Evolutionary conservation across 1,140 invertebrate genomes (phyloP), one percentile per base, ranked within the genome.

Genomic region (Eupristina koningsbergeri): DNA sequence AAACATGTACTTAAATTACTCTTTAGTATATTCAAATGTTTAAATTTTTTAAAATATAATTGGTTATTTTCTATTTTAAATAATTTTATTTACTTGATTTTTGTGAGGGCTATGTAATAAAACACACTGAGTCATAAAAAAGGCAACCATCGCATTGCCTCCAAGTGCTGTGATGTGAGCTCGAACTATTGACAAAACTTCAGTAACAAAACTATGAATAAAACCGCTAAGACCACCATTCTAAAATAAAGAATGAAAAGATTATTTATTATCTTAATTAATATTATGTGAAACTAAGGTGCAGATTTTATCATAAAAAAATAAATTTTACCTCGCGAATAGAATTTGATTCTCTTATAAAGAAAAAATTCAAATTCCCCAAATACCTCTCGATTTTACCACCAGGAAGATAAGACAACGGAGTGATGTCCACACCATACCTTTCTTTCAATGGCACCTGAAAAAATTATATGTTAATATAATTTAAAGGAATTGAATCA

Each of bases 361-460:
- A 98, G 92, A 98, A 98, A 89, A 99, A 98, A 89, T 98, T 98
- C 76, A 99, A 93, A 91, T 98, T 98, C 80, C 98, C 98, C 81
- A 99, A 92, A 89, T 98, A 98, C 84, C 95, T 94, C 80, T 97
- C 95, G 80, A 97, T 96, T 81, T 94, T 94, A 2, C 95, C 96
- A 83, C 97, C 96, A 26, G 96, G 96, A 84, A 98, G 93, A 87
- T 95, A 96, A 67, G 96, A 95, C 50, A 98, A 92, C 0, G 97
- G 96, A 0, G 97, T 98, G 85, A 98, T 95, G 86, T 98, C 97
- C 13, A 98, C 96, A 1, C 96, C 96, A 88, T 95, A 95, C 84
- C 95, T 88, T 91, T 96, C 96, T 83, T 94, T 94, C 61, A 94
- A 88, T 67, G 93, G 93, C 79, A 93, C 92, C 95, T 95, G 82